Evolutionary conservation across 92 coral and sea anemone species (phyloP).

Genomic region (Galaxea fascicularis): DNA sequence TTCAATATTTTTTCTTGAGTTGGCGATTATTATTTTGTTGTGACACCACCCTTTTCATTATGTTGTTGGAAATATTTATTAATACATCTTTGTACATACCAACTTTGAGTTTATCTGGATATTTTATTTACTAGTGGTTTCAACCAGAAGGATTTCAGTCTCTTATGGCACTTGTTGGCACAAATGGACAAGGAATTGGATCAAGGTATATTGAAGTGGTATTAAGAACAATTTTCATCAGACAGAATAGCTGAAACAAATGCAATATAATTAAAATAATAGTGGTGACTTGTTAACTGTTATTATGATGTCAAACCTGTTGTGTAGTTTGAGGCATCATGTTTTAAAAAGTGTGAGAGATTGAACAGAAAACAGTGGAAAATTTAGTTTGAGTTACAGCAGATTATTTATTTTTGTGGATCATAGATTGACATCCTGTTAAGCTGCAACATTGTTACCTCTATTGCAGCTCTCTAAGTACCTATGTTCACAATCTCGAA

Average conservation of each 20-base stretch:
- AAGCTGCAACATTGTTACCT: neutral
- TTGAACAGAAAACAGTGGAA: too few relatives aligned
- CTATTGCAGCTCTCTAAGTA: constrained; percentile 74
- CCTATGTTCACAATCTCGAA: constrained; percentile 80
- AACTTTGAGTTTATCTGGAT: neutral
- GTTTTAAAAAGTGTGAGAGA: too few relatives aligned
- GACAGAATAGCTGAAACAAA: neutral
- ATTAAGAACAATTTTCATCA: too few relatives aligned
- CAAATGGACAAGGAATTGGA: constrained; percentile 91
- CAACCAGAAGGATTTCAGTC: constrained; percentile 82
- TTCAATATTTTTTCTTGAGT: neutral
- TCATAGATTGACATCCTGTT: too few relatives aligned
- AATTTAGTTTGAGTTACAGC: too few relatives aligned
- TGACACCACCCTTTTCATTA: too few relatives aligned
- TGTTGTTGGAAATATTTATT: too few relatives aligned
- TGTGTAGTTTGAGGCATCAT: too few relatives aligned
- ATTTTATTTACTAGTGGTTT: constrained; percentile 72
- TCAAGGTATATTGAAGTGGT: constrained; percentile 59
- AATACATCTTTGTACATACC: neutral
- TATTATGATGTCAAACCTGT: too few relatives aligned
- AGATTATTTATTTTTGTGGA: too few relatives aligned
- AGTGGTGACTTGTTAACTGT: too few relatives aligned
- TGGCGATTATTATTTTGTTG: too few relatives aligned
- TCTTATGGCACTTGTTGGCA: constrained; percentile 87
- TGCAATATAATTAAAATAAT: neutral